Base-by-base conservation (phyloP, 2,888 invertebrate species). In the Sarcophaga carnaria region DNA sequence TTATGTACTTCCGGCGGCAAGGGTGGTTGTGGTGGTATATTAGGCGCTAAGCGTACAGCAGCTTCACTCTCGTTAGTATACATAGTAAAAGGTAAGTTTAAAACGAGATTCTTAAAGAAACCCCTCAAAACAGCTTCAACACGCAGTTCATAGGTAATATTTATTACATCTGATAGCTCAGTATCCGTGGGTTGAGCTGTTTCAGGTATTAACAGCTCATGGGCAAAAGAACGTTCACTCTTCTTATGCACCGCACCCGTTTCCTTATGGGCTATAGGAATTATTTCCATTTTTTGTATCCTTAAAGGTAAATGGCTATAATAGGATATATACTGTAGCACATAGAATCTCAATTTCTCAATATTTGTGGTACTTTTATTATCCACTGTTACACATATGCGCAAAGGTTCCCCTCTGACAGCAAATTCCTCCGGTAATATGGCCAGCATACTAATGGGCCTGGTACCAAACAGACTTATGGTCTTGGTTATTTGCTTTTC, bases 191-290 rank as follows among this genome's bases (percentile, higher is more conserved):
- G 93, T 75, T 92, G 93, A 8, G 92, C 91, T n/a, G 91, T 91
- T 6, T 90, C 90, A 25, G 93, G 93, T 85, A 93, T 90, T 2
- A 92, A 90, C 62, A 93, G 88, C 79, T 93, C 93, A 75, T 93
- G 93, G 62, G 93, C 93, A 88, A 93, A 93, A 45, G 91, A 91
- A 27, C 93, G 91, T 78, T 93, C 93, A 22, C 92, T 92, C 88
- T 93, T 93, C 87, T 93, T 93, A 22, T 92, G 90, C 71, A 93
- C 93, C 0, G 93, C 91, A 1, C 93, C 93, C 1, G 93, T 92
- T 89, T 93, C 93, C 88, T 93, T 93, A 67, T 90, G 92, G 75
- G 92, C 92, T 80, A 93, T 90, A 14, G 91, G 89, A 22, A 92
- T 86, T 54, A 92, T 90, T 88, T 93, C 93, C 27, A 90, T 89